A percentile compares a stretch with the other conserved stretches of the same genome.
Evolutionary conservation across 1,140 invertebrate species (phyloP).

Genomic region (Pinna nobilis): DNA sequence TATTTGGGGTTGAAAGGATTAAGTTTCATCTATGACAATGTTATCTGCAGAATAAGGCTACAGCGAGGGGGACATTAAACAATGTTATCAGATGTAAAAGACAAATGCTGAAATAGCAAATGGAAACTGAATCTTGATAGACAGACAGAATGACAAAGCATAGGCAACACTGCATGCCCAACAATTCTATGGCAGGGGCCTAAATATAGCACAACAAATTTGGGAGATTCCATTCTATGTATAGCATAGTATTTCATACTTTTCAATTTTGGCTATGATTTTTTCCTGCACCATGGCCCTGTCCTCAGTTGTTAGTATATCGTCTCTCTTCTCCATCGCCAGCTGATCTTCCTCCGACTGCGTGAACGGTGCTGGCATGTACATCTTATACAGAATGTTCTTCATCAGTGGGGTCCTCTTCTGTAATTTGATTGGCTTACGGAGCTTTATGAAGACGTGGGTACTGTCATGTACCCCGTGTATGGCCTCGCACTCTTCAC

Average conservation of each 20-base stretch:
- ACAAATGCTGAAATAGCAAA: neutral
- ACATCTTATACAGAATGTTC: slow-evolving; percentile 26
- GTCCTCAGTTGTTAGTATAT: slow-evolving; percentile 9
- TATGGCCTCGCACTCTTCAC: slow-evolving; percentile 68
- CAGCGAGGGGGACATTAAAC: too few relatives aligned
- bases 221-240: neutral
- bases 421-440: slow-evolving; percentile 51
- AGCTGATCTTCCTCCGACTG: neutral
- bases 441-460: slow-evolving; percentile 72
- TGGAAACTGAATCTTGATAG: neutral
- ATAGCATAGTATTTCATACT: slow-evolving; percentile 9
- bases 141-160: too few relatives aligned
- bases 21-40: too few relatives aligned
- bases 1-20: too few relatives aligned
- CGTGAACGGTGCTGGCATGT: neutral
- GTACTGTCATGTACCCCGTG: slow-evolving; percentile 61
- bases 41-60: too few relatives aligned
- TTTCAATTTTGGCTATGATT: slow-evolving; percentile 39
- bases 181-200: too few relatives aligned
- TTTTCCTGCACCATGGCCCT: slow-evolving; percentile 32
- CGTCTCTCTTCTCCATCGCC: neutral
- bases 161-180: too few relatives aligned
- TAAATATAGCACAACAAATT: neutral
- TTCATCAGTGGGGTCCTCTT: slow-evolving; percentile 49
- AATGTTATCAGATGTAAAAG: neutral